Base-by-base conservation (phyloP, 2,113 vertebrate genomes). In the Stigmatopora argus region DNA sequence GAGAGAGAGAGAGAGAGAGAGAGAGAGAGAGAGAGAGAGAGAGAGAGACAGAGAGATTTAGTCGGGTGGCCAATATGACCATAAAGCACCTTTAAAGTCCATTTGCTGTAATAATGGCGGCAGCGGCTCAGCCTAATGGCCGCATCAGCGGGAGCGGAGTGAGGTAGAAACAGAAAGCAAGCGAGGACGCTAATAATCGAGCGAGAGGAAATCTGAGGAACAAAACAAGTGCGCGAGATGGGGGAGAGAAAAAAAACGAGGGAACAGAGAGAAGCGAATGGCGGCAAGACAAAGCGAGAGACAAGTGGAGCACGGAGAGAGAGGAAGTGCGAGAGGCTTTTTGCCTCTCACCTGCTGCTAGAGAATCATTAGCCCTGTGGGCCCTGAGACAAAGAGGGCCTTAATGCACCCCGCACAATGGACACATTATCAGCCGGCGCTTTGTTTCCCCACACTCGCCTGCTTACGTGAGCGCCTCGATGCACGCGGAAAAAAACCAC, bases 361-460 rank as follows among this genome's bases (percentile, higher is more conserved):
- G 91, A 93, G 93, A 95, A 95, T 93, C 92, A 97, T 96, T 96
- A 95, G 92, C 94, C 94, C 94, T 93, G 93, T 90, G 92, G 91
- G 93, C 82, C 87, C 85, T 83, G 87, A 90, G 95, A 97, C 93
- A 97, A 96, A 96, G 93, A 93, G 88, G 86, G 81, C 87, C 85
- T 92, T 94, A 94, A 95, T 95, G 94, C 91, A 92, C 88, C 88
- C 86, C 85, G 89, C 91, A 96, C 94, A 97, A 97, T 94, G 92
- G 93, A 92, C 91, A 90, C 91, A 92, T 83, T 92, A 92, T 92
- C 92, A 94, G 93, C 90, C 86, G 84, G 85, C 62, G 86, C 90
- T 88, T 96, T 96, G 94, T 96, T 95, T 94, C 91, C 92, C 23
- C 13, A 19, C 49, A 51, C 18, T 10, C 1, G 7, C 91, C 61